Percentiles rank a stretch among this genome's conserved stretches.
phyloP scores from a whole-genome alignment of 2,888 invertebrate genomes.

The Cheilosia vernalis region DNA sequence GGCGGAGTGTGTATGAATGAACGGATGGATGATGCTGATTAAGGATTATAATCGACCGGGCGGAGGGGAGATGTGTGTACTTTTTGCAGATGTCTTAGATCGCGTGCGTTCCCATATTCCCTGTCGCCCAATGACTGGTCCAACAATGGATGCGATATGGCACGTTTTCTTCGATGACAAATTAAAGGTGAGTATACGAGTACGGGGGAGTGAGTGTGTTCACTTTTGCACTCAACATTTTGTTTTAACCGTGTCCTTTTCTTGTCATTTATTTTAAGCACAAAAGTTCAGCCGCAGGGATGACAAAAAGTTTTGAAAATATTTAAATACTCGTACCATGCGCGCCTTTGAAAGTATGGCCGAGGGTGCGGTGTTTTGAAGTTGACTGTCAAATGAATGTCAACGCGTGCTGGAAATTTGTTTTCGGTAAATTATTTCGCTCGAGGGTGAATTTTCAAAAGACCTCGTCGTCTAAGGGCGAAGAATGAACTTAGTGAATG shows the following conservation, averaged over 20 bases:
- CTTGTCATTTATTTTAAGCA: conserved; percentile 59
- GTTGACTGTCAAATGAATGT: conserved; percentile 72
- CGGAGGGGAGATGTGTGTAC: conserved; percentile 21
- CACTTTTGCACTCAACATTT: conserved; percentile 45
- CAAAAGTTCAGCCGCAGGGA: conserved; percentile 58
- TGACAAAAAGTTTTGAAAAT: conserved; percentile 9
- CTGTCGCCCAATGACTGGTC: conserved; percentile 54
- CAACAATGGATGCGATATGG: conserved; percentile 72
- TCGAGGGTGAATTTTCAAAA: conserved; percentile 36
- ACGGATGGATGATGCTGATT: conserved; percentile 70
- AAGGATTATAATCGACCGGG: conserved; percentile 60
- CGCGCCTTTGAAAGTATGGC: not conserved
- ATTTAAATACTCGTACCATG: not conserved
- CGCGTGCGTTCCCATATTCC: conserved; percentile 50
- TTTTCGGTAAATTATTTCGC: conserved; percentile 16
- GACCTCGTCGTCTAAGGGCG: not conserved
- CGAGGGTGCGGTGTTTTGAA: conserved; percentile 68
- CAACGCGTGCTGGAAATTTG: conserved; percentile 63
- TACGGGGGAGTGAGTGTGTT: conserved; percentile 3
- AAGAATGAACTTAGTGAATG: conserved; percentile 23
- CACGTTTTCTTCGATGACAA: conserved; percentile 72
- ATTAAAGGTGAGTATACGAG: conserved; percentile 54
- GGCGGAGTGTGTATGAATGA: not conserved
- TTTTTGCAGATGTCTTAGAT: conserved; percentile 67
- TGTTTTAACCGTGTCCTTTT: not conserved